Conservation (phyloP, 2,113 vertebrate genomes). For the Sinocyclocheilus rhinocerous region DNA sequence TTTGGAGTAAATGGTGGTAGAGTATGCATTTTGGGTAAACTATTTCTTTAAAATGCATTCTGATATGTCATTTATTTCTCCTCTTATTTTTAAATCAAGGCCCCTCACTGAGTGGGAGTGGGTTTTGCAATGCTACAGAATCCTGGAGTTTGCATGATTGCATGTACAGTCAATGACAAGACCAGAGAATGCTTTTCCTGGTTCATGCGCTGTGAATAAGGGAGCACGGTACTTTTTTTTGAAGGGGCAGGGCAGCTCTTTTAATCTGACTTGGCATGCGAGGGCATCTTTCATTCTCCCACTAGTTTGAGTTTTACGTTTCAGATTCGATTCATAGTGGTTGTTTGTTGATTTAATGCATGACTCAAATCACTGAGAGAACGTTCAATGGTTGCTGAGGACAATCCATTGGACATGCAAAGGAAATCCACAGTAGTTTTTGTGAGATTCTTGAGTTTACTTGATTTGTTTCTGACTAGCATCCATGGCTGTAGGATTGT, state of each 20-base stretch:
- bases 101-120: neutral
- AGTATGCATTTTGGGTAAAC: constrained; percentile 6
- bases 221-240: neutral
- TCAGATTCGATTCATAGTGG: constrained; percentile 19
- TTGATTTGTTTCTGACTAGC: neutral
- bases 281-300: constrained; percentile 16
- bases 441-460: neutral
- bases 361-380: constrained; percentile 4
- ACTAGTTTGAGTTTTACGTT: neutral
- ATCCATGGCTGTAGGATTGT: neutral
- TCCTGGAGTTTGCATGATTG: constrained; percentile 46
- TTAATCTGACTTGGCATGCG: constrained; percentile 25
- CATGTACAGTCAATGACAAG: constrained; percentile 17
- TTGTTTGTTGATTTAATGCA: constrained; percentile 37
- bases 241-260: neutral
- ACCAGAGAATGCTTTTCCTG: constrained; percentile 25
- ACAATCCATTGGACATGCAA: constrained; percentile 28
- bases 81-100: neutral
- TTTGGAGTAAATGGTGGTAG: neutral
- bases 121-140: constrained; percentile 11
- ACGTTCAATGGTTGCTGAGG: constrained; percentile 12
- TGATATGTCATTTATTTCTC: neutral
- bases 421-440: constrained; percentile 5
- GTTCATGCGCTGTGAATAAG: neutral
- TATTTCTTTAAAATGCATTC: neutral